phyloP scores from a whole-genome alignment of 2,888 invertebrate genomes.

The Cephus runcator region DNA sequence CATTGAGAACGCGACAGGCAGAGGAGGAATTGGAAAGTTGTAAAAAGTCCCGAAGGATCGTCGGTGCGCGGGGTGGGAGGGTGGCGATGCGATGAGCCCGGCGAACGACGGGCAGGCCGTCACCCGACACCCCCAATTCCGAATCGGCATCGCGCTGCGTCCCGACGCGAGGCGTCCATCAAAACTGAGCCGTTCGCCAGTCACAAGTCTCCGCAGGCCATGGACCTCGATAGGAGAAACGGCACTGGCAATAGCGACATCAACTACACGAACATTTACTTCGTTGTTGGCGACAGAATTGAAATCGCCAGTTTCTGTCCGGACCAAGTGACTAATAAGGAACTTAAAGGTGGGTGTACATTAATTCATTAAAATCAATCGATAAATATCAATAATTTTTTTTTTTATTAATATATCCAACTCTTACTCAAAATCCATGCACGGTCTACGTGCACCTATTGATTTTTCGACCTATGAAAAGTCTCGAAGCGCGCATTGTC shows the following conservation, averaged over 20 bases:
- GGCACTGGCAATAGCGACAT: slow-evolving; percentile 55
- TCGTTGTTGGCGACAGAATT: slow-evolving; percentile 55
- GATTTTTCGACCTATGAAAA: too few species aligned
- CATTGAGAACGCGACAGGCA: neutral
- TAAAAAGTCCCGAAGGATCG: slow-evolving; percentile 22
- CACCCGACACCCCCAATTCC: slow-evolving; percentile 50
- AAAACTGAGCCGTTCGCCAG: neutral
- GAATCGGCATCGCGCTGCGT: slow-evolving; percentile 15
- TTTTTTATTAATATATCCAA: neutral
- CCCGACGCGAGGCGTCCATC: neutral
- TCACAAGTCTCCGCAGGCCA: slow-evolving; percentile 42
- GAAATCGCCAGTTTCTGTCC: slow-evolving; percentile 56
- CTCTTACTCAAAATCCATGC: too few species aligned
- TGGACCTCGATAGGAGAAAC: slow-evolving; percentile 59
- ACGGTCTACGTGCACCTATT: too few species aligned
- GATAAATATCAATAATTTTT: neutral
- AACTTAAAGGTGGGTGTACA: slow-evolving; percentile 55
- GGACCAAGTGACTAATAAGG: slow-evolving; percentile 57
- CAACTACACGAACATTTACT: slow-evolving; percentile 55
- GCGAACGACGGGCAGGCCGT: slow-evolving; percentile 53
- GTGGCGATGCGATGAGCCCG: slow-evolving; percentile 64
- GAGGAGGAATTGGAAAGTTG: neutral
- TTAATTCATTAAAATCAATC: neutral
- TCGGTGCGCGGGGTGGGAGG: slow-evolving; percentile 49
- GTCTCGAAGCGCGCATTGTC: neutral